These are phyloP conservation scores for Siniperca undulata DNA, from an alignment of 2,797 vertebrate species.

Conservation along the genomic window DNA sequence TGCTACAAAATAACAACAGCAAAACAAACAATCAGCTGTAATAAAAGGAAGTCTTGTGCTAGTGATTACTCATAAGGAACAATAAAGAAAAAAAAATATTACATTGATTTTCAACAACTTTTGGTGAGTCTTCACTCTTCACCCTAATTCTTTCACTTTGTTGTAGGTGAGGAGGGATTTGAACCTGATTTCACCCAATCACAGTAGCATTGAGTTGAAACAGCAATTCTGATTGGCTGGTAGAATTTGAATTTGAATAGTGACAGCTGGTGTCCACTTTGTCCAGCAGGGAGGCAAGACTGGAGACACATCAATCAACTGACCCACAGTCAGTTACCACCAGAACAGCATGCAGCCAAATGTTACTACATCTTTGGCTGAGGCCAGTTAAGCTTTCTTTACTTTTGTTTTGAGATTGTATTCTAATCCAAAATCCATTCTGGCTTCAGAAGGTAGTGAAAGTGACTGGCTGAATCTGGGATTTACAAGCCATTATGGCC, in stretches of 20 bases:
- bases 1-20: neutral
- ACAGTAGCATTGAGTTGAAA: slow-evolving; percentile 10
- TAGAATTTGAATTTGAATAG: slow-evolving; percentile 62
- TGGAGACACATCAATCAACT: slow-evolving; percentile 56
- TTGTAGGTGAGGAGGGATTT: slow-evolving; percentile 2
- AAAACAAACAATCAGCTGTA: slow-evolving; percentile 10
- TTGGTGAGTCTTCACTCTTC: neutral
- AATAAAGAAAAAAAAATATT: neutral
- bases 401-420: slow-evolving; percentile 20
- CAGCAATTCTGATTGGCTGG: slow-evolving; percentile 57
- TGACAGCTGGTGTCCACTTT: slow-evolving; percentile 56
- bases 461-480: slow-evolving; percentile 30
- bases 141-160: neutral
- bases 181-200: slow-evolving; percentile 30
- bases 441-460: neutral
- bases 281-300: slow-evolving; percentile 44
- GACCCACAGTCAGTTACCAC: slow-evolving; percentile 34
- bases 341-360: slow-evolving; percentile 24
- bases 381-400: neutral
- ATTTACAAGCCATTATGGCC: slow-evolving; percentile 23
- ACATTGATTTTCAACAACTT: neutral
- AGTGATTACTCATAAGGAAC: neutral
- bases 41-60: neutral
- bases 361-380: neutral
- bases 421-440: slow-evolving; percentile 22